A percentile compares a stretch with the other conserved stretches of the same genome.
Evolutionary conservation across 1,140 invertebrate species (phyloP).

Genomic region (Bilobella aurantiaca): DNA sequence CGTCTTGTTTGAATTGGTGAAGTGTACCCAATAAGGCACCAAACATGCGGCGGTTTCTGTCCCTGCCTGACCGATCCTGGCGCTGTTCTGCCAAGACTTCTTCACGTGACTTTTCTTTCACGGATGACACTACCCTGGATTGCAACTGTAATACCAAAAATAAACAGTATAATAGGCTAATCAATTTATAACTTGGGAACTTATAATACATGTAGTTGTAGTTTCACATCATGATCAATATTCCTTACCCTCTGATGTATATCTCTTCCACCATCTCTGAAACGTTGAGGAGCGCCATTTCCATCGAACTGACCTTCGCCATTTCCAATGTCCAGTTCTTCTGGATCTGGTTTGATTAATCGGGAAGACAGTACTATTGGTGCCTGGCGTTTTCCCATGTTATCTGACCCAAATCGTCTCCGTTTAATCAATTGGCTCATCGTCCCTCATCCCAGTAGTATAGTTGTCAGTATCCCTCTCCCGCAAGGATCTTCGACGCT

Average conservation of each 20-base stretch:
- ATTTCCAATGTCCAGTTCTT: constrained; percentile 16
- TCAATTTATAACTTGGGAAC: too few relatives aligned
- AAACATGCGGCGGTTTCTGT: constrained; percentile 83
- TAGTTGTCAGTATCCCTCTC: constrained; percentile 24
- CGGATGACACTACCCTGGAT: constrained; percentile 29
- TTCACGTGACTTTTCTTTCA: constrained; percentile 48
- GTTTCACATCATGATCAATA: background rate
- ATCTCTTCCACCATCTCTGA: background rate
- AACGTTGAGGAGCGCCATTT: too few relatives aligned
- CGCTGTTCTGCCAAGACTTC: constrained; percentile 72
- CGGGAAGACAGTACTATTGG: constrained; percentile 24
- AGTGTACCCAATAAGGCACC: constrained; percentile 84
- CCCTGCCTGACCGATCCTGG: constrained; percentile 47
- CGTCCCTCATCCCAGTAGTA: constrained; percentile 14
- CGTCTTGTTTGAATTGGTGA: constrained; percentile 89
- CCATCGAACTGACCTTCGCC: too few relatives aligned
- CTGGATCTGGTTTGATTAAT: constrained; percentile 26
- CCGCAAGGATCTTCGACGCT: constrained; percentile 25
- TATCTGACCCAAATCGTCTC: constrained; percentile 21
- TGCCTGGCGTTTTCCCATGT: constrained; percentile 21
- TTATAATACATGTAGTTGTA: background rate
- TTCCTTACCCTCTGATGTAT: background rate
- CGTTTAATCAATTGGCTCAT: constrained; percentile 33
- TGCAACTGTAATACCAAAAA: constrained; percentile 25
- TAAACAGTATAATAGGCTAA: constrained; percentile 5